Evolutionary conservation across 2,888 invertebrate species (phyloP).

Genomic region (Eupithecia insigniata): DNA sequence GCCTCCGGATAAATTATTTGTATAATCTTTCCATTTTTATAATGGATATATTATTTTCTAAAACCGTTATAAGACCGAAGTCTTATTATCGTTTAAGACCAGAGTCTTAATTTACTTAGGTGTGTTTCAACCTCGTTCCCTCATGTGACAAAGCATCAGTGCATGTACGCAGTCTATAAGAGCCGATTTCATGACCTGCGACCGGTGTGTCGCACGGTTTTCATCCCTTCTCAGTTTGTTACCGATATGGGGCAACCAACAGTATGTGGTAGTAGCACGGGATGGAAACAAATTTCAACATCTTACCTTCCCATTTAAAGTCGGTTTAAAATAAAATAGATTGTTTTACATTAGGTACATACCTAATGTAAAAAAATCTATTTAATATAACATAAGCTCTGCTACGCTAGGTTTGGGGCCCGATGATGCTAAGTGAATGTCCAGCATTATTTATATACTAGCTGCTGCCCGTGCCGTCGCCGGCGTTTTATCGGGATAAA

Average conservation of each 20-base stretch:
- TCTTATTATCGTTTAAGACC: neutral
- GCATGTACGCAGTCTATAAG: neutral
- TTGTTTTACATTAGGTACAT: too few species aligned
- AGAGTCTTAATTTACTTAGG: neutral
- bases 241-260: neutral
- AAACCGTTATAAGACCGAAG: constrained; percentile 13
- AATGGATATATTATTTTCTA: too few species aligned
- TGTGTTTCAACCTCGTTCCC: constrained; percentile 5
- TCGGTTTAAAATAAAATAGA: too few species aligned
- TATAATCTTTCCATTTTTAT: too few species aligned
- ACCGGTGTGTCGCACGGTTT: neutral
- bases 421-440: too few species aligned
- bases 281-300: neutral
- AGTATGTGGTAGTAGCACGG: neutral
- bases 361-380: too few species aligned
- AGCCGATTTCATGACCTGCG: neutral
- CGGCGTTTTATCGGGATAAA: too few species aligned
- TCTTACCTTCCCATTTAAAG: neutral
- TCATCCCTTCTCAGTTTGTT: neutral
- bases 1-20: too few species aligned
- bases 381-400: too few species aligned
- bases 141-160: constrained; percentile 10
- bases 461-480: too few species aligned
- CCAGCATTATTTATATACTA: too few species aligned
- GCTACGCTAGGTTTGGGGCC: too few species aligned